Evolutionary conservation across 1,140 invertebrate species (phyloP), one percentile per base, ranked within the genome.

Genomic region (Ruditapes philippinarum): DNA sequence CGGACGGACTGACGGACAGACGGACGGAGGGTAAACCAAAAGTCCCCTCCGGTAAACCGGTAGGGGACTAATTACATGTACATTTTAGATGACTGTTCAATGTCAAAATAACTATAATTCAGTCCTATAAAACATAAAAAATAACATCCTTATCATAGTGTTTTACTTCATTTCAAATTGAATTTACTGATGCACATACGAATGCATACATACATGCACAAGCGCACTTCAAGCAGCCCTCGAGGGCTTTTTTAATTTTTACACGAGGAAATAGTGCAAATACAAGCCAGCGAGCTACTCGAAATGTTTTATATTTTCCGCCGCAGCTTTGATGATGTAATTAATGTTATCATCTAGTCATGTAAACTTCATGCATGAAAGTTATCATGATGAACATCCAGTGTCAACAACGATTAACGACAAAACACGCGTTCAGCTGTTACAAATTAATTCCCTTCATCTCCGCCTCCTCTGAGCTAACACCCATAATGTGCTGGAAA

Each of bases 281-380:
- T 62, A 28, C 25, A 28, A 28, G 22, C 57, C 3, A 54, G 28
- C 57, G 14, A 62, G 28, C 28, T 62, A 25, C 57, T n/a, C 25
- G n/a, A n/a, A 28, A 62, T 62, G n/a, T 62, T 62, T n/a, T 28
- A 5, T 62, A 28, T 62, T 62, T 62, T 62, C 51, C 25, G 28
- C n/a, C n/a, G 19, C 9, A 28, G 57, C 57, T 62, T 62, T 62
- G 57, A 62, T 28, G 57, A 62, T 62, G 57, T 62, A 62, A 62
- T 62, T 62, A 62, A 28, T 62, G 57, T 62, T 62, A 28, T 62
- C 25, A 62, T 62, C 57, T 62, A 62, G 57, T 62, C 57, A 62
- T 62, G 57, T 62, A 28, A 7, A 0, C 25, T 62, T 62, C 57
- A 62, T 62, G 57, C n/a, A 28, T 62, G 25, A 14, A 62, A 62